A percentile compares a stretch with the other conserved stretches of the same genome.
These are phyloP conservation scores for Drosophila merina DNA, from an alignment of 2,888 invertebrate genomes.

Conservation along the genomic window DNA sequence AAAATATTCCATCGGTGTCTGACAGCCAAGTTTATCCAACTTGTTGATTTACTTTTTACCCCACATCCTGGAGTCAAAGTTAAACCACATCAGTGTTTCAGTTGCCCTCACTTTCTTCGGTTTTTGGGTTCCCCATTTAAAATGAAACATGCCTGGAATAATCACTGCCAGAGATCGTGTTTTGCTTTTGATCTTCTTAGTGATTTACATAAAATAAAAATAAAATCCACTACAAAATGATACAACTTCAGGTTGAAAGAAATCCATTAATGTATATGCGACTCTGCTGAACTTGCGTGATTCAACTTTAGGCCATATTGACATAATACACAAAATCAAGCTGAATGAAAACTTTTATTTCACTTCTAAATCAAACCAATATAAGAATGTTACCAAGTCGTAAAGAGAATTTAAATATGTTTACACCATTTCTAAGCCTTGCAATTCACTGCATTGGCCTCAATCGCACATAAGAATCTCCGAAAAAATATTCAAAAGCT, in stretches of 20 bases:
- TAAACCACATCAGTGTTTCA: constrained; percentile 34
- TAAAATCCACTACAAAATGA: constrained; percentile 13
- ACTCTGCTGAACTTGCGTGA: neutral
- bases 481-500: constrained; percentile 66
- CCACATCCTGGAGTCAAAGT: constrained; percentile 45
- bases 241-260: constrained; percentile 9
- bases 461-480: constrained; percentile 11
- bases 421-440: neutral
- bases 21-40: constrained; percentile 65
- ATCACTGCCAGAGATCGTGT: constrained; percentile 53
- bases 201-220: constrained; percentile 28
- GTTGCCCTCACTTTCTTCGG: neutral
- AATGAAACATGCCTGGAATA: constrained; percentile 62
- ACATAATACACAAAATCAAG: neutral
- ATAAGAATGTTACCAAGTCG: neutral
- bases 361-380: neutral
- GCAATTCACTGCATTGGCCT: constrained; percentile 1
- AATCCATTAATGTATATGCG: neutral
- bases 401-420: neutral
- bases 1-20: constrained; percentile 71
- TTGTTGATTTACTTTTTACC: constrained; percentile 70
- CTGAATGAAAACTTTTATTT: neutral
- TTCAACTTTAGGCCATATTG: neutral
- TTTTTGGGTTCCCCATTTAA: constrained; percentile 30
- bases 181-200: constrained; percentile 59